A percentile compares a stretch with the other conserved stretches of the same genome.
These are phyloP conservation scores for Sanderia malayensis DNA, from an alignment of 30 jellyfish, hydroid and myxozoan genomes.

Conservation along the genomic window DNA sequence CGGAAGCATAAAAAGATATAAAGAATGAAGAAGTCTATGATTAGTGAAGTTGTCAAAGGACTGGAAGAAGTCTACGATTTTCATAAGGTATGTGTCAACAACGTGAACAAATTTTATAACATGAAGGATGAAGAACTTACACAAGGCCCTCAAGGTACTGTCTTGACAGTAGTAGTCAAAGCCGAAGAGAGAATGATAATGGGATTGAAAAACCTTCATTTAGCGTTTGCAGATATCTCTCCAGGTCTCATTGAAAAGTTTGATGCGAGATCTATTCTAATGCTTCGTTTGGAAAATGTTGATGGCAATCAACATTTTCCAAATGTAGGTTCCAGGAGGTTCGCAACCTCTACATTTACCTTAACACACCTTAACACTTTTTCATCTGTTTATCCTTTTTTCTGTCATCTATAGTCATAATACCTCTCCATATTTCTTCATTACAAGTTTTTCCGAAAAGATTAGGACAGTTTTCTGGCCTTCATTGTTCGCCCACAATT, in stretches of 20 bases:
- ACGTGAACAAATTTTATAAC: conserved; percentile 10
- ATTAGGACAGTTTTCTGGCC: no score
- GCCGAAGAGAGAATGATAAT: not conserved
- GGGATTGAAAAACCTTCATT: conserved; percentile 19
- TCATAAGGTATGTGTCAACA: conserved; percentile 1
- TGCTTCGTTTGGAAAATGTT: conserved; percentile 4
- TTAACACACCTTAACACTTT: no score
- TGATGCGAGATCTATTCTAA: conserved; percentile 17
- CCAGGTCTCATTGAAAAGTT: conserved; percentile 2
- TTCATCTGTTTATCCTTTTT: no score
- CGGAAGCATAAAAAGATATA: conserved; percentile 8
- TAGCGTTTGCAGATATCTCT: conserved; percentile 18
- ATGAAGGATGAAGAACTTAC: conserved; percentile 11
- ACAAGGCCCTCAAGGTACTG: conserved; percentile 33
- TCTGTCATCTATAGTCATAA: no score
- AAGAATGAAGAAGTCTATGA: conserved; percentile 3
- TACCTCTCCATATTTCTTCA: no score
- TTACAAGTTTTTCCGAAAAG: no score
- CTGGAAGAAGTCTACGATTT: conserved; percentile 13
- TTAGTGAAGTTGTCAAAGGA: conserved; percentile 7
- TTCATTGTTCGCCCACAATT: no score
- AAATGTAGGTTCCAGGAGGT: no score
- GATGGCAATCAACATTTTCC: no score
- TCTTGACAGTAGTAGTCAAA: conserved; percentile 19
- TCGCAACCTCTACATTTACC: no score